Base-by-base conservation (phyloP, 2,888 invertebrate species). In the Labia minor region DNA sequence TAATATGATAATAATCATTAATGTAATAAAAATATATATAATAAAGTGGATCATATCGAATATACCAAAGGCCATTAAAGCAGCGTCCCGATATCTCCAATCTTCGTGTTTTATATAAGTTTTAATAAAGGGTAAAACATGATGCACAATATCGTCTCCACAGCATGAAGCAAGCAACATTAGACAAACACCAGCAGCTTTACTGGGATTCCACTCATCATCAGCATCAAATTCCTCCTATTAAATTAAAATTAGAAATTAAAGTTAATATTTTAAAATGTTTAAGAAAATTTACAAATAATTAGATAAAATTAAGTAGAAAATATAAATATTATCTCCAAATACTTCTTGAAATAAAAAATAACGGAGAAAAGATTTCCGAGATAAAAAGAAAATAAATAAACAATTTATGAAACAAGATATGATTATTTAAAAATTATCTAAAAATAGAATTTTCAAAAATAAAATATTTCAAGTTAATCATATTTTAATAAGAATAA, bases 121-220 rank as follows among this genome's bases (percentile, higher is more conserved):
- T 75, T 93, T 90, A 70, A 99, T 95, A 78, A 99, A 99, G 19
- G 98, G 98, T 73, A 99, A 81, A 14, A 97, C 95, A 77, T 89
- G 89, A 0, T 90, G 90, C n/a, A 99, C 93, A 70, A 99, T 93
- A 75, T 91, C 92, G 77, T 98, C 95, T 78, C 97, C 97, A 76
- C 97, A 97, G 76, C 98, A 98, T 63, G 94, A 92, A 19, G 99
- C 92, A 72, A 99, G 81, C 64, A 99, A 82, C 95, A 98, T 98
- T 21, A 99, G 82, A 77, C 99, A 99, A 1, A 99, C 99, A 37
- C 98, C 96, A 1, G 99, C 95, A 0, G 99, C 97, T 81, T 99
- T 99, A 72, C 95, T 92, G 0, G 99, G 99, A 79, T 96, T 98
- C 99, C 99, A 99, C 74, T 96, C 97, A 75, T 98, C 93, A 77